Evolutionary conservation across 2,888 invertebrate species (phyloP).

Genomic region (Toxonevra muliebris): DNA sequence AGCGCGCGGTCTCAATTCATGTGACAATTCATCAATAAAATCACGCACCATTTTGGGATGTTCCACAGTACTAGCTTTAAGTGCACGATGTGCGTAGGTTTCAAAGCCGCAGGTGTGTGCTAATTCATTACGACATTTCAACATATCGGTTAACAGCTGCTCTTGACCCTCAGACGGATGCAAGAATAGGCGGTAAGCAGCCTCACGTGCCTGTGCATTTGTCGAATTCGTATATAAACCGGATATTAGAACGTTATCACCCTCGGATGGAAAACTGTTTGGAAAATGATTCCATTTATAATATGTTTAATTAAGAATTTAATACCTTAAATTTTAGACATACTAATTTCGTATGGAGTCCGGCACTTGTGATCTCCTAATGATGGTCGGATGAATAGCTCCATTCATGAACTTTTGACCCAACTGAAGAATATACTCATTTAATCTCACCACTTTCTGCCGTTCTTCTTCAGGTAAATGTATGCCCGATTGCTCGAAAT

Average conservation of each 20-base stretch:
- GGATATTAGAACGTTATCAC: slow-evolving; percentile 78
- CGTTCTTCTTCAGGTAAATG: slow-evolving; percentile 83
- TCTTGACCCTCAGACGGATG: slow-evolving; percentile 83
- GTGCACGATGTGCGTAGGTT: slow-evolving; percentile 87
- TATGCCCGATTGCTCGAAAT: slow-evolving; percentile 98
- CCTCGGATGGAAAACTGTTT: slow-evolving; percentile 71
- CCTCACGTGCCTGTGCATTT: slow-evolving; percentile 82
- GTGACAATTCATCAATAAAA: slow-evolving; percentile 81
- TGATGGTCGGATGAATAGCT: slow-evolving; percentile 74
- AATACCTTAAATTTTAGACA: slow-evolving; percentile 59
- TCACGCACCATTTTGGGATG: slow-evolving; percentile 80
- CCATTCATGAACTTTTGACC: slow-evolving; percentile 87
- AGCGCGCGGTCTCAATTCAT: slow-evolving; percentile 76
- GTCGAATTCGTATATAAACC: slow-evolving; percentile 86
- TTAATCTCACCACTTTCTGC: slow-evolving; percentile 81
- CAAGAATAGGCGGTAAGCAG: slow-evolving; percentile 86
- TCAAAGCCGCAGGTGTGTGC: slow-evolving; percentile 90
- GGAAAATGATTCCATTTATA: too few species aligned
- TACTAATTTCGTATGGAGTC: slow-evolving; percentile 77
- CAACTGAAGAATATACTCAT: slow-evolving; percentile 83
- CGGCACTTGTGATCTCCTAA: slow-evolving; percentile 75
- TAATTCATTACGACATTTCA: slow-evolving; percentile 79
- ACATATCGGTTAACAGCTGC: slow-evolving; percentile 74
- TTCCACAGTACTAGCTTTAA: slow-evolving; percentile 88
- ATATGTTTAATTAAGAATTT: too few species aligned